Evolutionary conservation across 1,140 invertebrate genomes (phyloP), one percentile per base, ranked within the genome.

Genomic region (Trissolcus basalis): DNA sequence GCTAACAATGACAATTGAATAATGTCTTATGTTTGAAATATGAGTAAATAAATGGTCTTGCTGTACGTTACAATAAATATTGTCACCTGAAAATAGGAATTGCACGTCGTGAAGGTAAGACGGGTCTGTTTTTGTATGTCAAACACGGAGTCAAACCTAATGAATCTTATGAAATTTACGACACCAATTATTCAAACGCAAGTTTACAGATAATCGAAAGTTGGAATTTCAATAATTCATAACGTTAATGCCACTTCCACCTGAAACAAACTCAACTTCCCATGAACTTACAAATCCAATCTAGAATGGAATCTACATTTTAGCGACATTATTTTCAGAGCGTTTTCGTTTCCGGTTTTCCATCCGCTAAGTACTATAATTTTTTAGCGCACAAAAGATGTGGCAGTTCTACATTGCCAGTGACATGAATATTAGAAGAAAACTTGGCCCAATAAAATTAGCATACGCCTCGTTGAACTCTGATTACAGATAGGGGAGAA

Each of bases 121-220:
- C 2, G 19, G 19, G 19, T 27, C 6, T 27, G 6, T 27, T 27
- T 27, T 27, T 27, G 19, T 6, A 27, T 27, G 19, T 27, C 19
- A 27, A 27, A 27, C 19, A 27, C 6, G n/a, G 6, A 27, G 19
- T 27, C 6, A 27, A 27, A 6, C 6, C 19, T 27, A 4, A 39
- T 39, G n/a, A 39, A 39, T 39, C 36, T 39, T 9, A 2, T 11
- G n/a, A 39, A 39, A 39, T 39, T 39, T 39, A 39, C 9, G 9
- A 39, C 36, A n/a, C 36, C 36, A 39, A 39, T 39, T 39, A 39
- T 39, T 39, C 36, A 39, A 11, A 39, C n/a, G 9, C 9, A 39
- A 39, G 36, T 39, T 39, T 39, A 39, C 36, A 39, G 36, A 39
- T 39, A n/a, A 39, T 39, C n/a, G 9, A 39, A 39, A 39, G 9